phyloP scores from a whole-genome alignment of 2,888 invertebrate species.

The Orchestes rusci region DNA sequence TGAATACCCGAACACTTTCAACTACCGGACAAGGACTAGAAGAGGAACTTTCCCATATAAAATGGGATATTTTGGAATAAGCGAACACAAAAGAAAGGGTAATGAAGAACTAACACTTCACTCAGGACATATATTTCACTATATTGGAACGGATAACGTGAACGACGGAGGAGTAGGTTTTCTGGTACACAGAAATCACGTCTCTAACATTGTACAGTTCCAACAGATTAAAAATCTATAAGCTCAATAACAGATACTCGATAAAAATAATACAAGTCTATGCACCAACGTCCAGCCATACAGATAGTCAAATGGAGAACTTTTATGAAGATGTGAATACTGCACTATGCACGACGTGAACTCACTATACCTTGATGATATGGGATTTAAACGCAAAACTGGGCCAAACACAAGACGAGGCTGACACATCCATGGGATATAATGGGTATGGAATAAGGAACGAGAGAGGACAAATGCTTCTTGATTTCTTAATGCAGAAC shows the following conservation, averaged over 20 bases:
- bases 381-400: constrained; percentile 8
- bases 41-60: constrained; percentile 5
- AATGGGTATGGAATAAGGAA: constrained; percentile 5
- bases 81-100: constrained; percentile 10
- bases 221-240: background rate
- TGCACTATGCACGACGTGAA: background rate
- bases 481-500: constrained; percentile 4
- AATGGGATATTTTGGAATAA: constrained; percentile 4
- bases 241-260: background rate
- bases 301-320: background rate
- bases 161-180: constrained; percentile 1
- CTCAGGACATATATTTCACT: constrained; percentile 6
- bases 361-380: background rate
- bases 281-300: background rate
- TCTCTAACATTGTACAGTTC: background rate
- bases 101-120: constrained; percentile 4
- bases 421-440: constrained; percentile 7
- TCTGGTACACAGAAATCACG: constrained; percentile 1
- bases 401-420: constrained; percentile 4
- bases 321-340: background rate
- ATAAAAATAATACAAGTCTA: background rate
- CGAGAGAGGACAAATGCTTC: background rate
- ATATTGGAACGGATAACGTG: background rate
- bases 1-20: constrained; percentile 1
- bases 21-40: constrained; percentile 1